Base-by-base conservation (phyloP, 2,113 vertebrate species). In the Serilophus lunatus region DNA sequence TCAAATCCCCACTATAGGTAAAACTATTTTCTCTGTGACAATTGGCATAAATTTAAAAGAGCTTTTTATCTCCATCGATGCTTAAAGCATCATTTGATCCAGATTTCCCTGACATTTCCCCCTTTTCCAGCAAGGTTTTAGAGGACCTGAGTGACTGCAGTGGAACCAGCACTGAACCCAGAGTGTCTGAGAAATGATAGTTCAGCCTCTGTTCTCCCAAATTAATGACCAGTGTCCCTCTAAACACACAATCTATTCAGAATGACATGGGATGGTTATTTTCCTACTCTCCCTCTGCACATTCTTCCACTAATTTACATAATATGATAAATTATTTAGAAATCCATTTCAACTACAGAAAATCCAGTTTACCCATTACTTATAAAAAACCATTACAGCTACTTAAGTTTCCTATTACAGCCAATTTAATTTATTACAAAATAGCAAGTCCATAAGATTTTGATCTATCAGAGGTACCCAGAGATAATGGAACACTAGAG, bases 391-490 rank as follows among this genome's bases (percentile, higher is more conserved):
- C 84, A 86, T 90, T 87, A 91, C 64, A 92, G 76, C 71, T 82
- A 76, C 76, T 95, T 94, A 91, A 49, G 76, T 89, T 95, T 96
- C 88, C 69, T 82, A 89, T 96, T 94, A 79, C 23, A 84, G 91
- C 19, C 74, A 80, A 92, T 94, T 93, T 93, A 93, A 96, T 96
- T 96, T 92, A 94, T 94, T 88, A 53, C 44, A 53, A 70, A 82
- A 91, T 31, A 92, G 63, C 29, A 56, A 92, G 26, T 9, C 82
- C 89, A 25, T 50, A 90, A 70, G 65, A 93, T 95, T 92, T 71
- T 90, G 93, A 96, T 96, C 86, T 93, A 85, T 93, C 84, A 53
- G 12, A 78, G 92, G 92, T 68, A 92, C 76, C 23, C 23, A 56
- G 72, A 93, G 74, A 86, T 86, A 96, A 93, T 88, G 72, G 81